phyloP scores from a whole-genome alignment of 2,113 vertebrate genomes.

The Cyprinodon tularosa region DNA sequence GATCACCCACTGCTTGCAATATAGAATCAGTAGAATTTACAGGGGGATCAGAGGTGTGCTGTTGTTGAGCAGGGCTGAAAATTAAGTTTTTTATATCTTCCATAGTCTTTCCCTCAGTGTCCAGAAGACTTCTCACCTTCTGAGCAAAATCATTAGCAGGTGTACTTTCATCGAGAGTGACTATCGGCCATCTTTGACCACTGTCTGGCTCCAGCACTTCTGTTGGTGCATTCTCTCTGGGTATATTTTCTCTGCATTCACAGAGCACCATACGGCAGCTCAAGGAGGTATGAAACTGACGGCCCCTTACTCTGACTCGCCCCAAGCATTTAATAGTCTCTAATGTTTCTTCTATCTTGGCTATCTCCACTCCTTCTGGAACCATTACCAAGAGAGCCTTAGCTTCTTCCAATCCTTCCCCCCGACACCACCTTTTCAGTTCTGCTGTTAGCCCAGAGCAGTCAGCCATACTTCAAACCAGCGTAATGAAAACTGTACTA shows the following conservation, averaged over 20 bases:
- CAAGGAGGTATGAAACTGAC: neutral
- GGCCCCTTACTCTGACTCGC: neutral
- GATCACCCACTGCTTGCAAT: neutral
- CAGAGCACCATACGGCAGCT: neutral
- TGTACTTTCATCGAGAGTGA: neutral
- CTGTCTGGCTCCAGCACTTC: neutral
- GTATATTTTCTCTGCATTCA: neutral
- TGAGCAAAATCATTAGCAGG: neutral
- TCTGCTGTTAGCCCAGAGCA: neutral
- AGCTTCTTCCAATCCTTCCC: neutral
- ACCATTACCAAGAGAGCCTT: neutral
- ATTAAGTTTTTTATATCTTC: neutral
- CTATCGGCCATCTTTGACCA: neutral
- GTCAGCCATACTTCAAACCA: neutral
- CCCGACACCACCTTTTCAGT: neutral
- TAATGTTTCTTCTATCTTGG: neutral
- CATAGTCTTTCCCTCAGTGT: neutral
- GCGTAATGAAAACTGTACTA: neutral
- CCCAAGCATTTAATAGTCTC: neutral
- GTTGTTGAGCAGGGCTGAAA: neutral
- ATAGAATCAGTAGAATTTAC: neutral
- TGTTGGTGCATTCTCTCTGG: neutral
- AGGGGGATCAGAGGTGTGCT: neutral
- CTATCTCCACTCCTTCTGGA: neutral
- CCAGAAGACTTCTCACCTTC: neutral